phyloP scores from a whole-genome alignment of 1,140 invertebrate genomes.

The Meloidogyne chitwoodi region DNA sequence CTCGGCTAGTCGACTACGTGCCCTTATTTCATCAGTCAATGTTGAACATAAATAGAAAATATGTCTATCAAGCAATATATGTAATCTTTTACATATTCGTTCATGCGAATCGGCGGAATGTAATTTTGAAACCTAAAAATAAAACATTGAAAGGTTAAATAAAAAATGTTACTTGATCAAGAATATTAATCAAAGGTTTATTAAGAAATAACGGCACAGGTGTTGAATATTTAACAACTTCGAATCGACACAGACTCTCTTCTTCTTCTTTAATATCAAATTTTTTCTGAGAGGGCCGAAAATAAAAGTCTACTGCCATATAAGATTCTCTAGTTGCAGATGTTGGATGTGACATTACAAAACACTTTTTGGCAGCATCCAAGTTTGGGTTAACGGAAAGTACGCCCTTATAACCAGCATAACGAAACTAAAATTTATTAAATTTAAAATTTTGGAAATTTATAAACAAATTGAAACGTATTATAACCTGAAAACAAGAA shows the following conservation, averaged over 20 bases:
- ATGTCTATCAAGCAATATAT: constrained; percentile 47
- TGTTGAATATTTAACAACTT: constrained; percentile 60
- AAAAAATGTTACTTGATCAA: constrained; percentile 48
- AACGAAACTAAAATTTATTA: constrained; percentile 23
- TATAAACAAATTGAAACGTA: not conserved
- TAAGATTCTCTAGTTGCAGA: not conserved
- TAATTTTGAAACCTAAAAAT: constrained; percentile 41
- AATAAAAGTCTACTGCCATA: constrained; percentile 20
- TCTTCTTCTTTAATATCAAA: constrained; percentile 16
- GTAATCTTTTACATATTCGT: constrained; percentile 39
- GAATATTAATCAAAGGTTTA: constrained; percentile 60
- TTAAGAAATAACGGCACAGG: constrained; percentile 62
- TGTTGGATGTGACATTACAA: not conserved
- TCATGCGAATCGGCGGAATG: constrained; percentile 29
- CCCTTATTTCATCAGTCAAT: constrained; percentile 36
- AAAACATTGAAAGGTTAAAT: not conserved
- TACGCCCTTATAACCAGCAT: constrained; percentile 39
- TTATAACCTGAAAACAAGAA: constrained; percentile 34
- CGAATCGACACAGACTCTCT: constrained; percentile 32
- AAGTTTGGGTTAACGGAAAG: constrained; percentile 24
- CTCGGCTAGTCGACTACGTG: constrained; percentile 41
- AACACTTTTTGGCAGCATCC: constrained; percentile 13
- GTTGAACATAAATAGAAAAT: constrained; percentile 28
- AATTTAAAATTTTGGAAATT: not conserved
- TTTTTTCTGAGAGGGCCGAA: constrained; percentile 34